A percentile compares a stretch with the other conserved stretches of the same genome.
Conservation (phyloP, 2,888 invertebrate genomes). For the Epistrophe grossulariae region DNA sequence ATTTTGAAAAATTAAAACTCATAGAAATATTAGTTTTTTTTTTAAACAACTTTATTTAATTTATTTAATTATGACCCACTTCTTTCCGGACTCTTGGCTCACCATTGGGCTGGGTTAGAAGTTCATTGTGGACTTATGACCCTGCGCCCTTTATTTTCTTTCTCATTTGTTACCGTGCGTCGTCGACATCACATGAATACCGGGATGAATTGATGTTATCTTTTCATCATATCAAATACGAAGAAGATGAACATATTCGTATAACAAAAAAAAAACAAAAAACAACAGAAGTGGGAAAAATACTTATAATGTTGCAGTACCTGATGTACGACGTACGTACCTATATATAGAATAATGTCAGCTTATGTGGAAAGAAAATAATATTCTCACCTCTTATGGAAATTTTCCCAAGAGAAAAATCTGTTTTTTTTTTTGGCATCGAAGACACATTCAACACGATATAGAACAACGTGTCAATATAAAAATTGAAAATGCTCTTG, state of each 20-base stretch:
- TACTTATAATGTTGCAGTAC: neutral
- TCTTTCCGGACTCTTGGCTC: too few species aligned
- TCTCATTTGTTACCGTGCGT: too few species aligned
- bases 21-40: too few species aligned
- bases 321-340: neutral
- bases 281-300: conserved; percentile 4
- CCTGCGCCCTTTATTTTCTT: too few species aligned
- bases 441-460: neutral
- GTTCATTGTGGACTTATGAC: too few species aligned
- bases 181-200: too few species aligned
- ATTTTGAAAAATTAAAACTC: too few species aligned
- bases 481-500: conserved; percentile 13
- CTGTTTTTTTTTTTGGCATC: neutral
- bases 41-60: too few species aligned
- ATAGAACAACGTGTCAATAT: neutral
- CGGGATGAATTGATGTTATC: neutral
- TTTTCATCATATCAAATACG: conserved; percentile 7
- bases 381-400: neutral
- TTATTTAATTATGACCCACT: too few species aligned
- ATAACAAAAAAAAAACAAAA: neutral
- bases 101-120: too few species aligned
- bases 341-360: neutral
- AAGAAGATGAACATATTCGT: neutral
- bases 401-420: neutral
- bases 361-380: conserved; percentile 9